Conservation (phyloP, 2,797 vertebrate species). For the Rallus crepitans region DNA sequence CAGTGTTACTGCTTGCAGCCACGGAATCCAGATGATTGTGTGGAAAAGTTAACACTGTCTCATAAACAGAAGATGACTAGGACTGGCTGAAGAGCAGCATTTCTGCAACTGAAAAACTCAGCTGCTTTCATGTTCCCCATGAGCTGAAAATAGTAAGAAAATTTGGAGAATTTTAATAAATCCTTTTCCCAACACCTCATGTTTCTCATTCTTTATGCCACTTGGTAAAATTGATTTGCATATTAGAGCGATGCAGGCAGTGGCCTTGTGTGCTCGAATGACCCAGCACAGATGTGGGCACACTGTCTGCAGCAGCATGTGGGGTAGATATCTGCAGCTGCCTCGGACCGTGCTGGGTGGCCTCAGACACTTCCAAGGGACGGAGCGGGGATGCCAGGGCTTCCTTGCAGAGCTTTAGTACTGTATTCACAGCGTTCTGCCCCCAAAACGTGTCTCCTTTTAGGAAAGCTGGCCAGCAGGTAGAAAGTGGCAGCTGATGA, state of each 20-base stretch:
- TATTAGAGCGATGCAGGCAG: neutral
- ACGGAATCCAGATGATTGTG: constrained; percentile 15
- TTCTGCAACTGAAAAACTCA: neutral
- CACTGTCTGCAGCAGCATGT: no score
- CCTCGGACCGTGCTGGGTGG: neutral
- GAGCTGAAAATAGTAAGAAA: neutral
- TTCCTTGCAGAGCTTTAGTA: neutral
- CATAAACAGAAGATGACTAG: constrained; percentile 13
- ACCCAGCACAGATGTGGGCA: fast-evolving
- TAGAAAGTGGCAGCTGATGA: constrained; percentile 5
- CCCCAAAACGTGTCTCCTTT: neutral
- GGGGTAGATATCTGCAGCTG: fast-evolving
- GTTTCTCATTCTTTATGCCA: neutral
- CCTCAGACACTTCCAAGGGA: neutral
- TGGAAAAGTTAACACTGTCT: neutral
- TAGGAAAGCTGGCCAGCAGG: neutral
- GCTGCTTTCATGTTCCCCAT: neutral
- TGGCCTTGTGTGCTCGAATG: fast-evolving
- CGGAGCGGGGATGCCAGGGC: neutral
- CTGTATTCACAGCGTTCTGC: fast-evolving
- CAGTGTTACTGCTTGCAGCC: constrained; percentile 28
- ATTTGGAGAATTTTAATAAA: neutral
- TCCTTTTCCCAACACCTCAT: neutral
- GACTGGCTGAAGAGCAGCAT: neutral
- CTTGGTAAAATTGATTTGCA: neutral